Evolutionary conservation across 1,140 invertebrate species (phyloP).

Genomic region (Paramacrobiotus metropolitanus): DNA sequence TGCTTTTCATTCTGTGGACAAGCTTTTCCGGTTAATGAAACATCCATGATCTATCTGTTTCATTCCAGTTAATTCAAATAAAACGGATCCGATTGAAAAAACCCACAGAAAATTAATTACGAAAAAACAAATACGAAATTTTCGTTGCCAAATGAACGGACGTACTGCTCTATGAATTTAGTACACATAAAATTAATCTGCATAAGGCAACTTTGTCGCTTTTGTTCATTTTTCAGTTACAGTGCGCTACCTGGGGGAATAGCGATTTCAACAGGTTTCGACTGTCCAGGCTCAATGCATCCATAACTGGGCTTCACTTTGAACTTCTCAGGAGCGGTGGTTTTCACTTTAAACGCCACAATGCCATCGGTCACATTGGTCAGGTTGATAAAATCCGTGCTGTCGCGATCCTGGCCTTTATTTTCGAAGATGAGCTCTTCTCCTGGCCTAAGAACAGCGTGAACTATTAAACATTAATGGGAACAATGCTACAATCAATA

Average conservation of each 20-base stretch:
- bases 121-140: no score
- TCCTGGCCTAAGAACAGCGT: background rate
- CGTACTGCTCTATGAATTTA: background rate
- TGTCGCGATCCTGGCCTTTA: conserved; percentile 25
- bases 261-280: background rate
- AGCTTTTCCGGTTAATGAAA: background rate
- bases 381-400: conserved; percentile 35
- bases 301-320: conserved; percentile 61
- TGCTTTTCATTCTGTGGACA: background rate
- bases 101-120: background rate
- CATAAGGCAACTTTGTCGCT: background rate
- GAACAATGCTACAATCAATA: no score
- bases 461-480: no score
- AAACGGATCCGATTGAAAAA: background rate
- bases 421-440: background rate
- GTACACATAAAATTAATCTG: background rate
- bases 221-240: no score
- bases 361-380: conserved; percentile 38
- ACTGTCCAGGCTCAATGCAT: conserved; percentile 31
- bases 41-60: background rate
- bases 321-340: conserved; percentile 62
- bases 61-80: background rate
- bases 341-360: conserved; percentile 57
- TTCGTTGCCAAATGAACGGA: no score
- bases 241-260: background rate